Evolutionary conservation across 2,797 vertebrate species (phyloP).

Genomic region (Poeciliopsis presidionis): DNA sequence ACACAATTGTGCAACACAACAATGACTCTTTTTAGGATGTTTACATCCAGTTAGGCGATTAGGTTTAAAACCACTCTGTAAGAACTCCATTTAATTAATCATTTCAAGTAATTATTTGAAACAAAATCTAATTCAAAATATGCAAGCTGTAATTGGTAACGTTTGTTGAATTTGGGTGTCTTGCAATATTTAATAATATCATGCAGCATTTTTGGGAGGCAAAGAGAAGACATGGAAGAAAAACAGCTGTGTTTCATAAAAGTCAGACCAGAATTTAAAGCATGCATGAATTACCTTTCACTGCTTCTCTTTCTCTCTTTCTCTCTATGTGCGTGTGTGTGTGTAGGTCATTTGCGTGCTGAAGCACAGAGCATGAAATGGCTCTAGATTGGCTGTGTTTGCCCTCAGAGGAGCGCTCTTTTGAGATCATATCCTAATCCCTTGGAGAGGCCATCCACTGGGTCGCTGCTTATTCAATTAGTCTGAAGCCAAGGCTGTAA

Average conservation of each 20-base stretch:
- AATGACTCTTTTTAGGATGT: not conserved
- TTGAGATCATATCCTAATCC: constrained; percentile 82
- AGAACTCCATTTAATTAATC: not conserved
- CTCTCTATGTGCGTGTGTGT: constrained; percentile 48
- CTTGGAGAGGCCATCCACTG: constrained; percentile 78
- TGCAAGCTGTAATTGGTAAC: constrained; percentile 6
- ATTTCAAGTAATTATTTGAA: not conserved
- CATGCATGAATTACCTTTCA: constrained; percentile 47
- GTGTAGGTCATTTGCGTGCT: constrained; percentile 66
- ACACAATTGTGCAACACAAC: not conserved
- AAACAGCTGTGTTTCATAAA: constrained; percentile 74
- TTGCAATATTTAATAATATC: constrained; percentile 50
- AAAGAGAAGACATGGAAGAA: constrained; percentile 23
- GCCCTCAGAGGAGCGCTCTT: constrained; percentile 76
- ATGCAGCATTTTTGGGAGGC: constrained; percentile 33
- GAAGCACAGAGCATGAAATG: constrained; percentile 79
- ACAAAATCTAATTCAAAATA: not conserved
- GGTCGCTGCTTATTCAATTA: constrained; percentile 84
- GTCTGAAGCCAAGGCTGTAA: constrained; percentile 70
- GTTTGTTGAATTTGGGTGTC: constrained; percentile 25
- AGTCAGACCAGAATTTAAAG: constrained; percentile 70
- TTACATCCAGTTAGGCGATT: not conserved
- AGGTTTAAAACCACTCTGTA: not conserved
- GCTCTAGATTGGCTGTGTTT: constrained; percentile 81
- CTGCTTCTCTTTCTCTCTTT: constrained; percentile 37